Evolutionary conservation across 2,888 invertebrate genomes (phyloP).

Genomic region (Chloromyia formosa): DNA sequence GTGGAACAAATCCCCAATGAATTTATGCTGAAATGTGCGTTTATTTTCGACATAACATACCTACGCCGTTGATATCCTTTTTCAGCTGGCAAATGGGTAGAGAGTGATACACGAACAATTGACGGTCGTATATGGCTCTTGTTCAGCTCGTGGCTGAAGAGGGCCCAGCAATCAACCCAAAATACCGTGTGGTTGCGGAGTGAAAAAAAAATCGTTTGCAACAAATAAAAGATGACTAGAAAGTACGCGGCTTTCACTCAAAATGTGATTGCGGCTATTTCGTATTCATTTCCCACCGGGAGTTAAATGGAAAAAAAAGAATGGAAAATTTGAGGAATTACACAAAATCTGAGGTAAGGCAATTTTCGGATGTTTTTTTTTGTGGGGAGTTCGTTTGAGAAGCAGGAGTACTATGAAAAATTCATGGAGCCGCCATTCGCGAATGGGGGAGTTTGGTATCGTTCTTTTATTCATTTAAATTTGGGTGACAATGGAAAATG

Average conservation of each 20-base stretch:
- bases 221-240: no score
- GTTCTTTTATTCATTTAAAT: no score
- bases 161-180: background rate
- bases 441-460: no score
- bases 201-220: no score
- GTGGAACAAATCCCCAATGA: conserved; percentile 21
- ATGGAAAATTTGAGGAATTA: conserved; percentile 1
- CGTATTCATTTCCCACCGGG: conserved; percentile 31
- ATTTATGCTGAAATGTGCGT: conserved; percentile 25
- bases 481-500: no score
- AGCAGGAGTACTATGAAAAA: background rate
- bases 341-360: conserved; percentile 12
- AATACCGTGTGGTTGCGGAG: no score
- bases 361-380: background rate
- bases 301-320: background rate
- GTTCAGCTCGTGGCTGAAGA: background rate
- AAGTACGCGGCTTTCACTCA: background rate
- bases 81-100: background rate
- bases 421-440: background rate
- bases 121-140: background rate
- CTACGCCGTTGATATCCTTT: background rate
- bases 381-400: no score
- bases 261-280: conserved; percentile 26
- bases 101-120: background rate
- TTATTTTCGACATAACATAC: background rate